A percentile compares a stretch with the other conserved stretches of the same genome.
Evolutionary conservation across 2,797 vertebrate species (phyloP).

Genomic region (Dromococcyx pavoninus): DNA sequence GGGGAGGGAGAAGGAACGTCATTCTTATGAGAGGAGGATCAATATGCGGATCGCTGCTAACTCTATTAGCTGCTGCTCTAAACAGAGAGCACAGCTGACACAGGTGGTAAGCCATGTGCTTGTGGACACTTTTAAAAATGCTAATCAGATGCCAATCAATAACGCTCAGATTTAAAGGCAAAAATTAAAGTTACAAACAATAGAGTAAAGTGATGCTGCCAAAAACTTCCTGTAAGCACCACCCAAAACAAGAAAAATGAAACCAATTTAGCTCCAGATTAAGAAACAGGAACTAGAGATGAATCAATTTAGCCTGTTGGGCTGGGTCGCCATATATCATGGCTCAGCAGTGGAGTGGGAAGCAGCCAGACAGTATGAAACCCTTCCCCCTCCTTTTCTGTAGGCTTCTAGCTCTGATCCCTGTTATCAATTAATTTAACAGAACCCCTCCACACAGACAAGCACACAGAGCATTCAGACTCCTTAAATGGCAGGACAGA

Average conservation of each 20-base stretch:
- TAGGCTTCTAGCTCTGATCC: conserved; percentile 77
- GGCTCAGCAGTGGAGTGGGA: conserved; percentile 70
- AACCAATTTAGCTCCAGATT: conserved; percentile 88
- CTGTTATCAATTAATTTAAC: conserved; percentile 86
- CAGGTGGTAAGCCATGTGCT: conserved; percentile 69
- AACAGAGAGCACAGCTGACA: conserved; percentile 44
- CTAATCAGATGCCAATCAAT: conserved; percentile 71
- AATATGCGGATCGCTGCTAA: conserved; percentile 61
- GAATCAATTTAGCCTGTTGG: conserved; percentile 83
- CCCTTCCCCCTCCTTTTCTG: conserved; percentile 66
- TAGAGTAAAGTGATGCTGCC: conserved; percentile 69
- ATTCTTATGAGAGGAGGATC: conserved; percentile 44
- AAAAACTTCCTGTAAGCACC: conserved; percentile 74
- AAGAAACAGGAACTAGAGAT: conserved; percentile 87
- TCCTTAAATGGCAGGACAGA: conserved; percentile 66
- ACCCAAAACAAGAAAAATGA: conserved; percentile 85
- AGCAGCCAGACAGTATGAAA: conserved; percentile 72
- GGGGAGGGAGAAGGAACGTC: conserved; percentile 32
- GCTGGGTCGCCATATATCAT: conserved; percentile 81
- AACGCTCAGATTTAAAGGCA: conserved; percentile 63
- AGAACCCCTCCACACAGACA: conserved; percentile 72
- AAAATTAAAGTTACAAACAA: conserved; percentile 75
- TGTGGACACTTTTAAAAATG: conserved; percentile 69
- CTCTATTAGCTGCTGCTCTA: conserved; percentile 48
- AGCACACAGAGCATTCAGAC: conserved; percentile 64